phyloP scores from a whole-genome alignment of 92 coral and sea anemone species.

The Nematostella vectensis region DNA sequence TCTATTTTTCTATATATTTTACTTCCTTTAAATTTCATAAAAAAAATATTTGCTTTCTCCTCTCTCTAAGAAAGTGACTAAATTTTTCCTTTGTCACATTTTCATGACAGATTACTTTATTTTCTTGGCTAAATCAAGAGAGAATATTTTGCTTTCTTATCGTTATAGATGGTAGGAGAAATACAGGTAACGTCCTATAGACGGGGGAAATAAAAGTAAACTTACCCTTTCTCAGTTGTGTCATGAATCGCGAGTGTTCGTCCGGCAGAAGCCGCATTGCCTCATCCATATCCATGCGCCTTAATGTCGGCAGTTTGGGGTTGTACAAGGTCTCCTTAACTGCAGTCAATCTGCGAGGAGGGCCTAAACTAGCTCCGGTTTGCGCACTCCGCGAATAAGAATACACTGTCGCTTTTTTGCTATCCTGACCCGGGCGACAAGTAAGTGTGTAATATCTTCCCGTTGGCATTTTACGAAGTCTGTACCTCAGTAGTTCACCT shows the following conservation, averaged over 20 bases:
- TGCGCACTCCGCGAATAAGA: too few relatives aligned
- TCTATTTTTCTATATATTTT: too few relatives aligned
- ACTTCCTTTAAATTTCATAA: too few relatives aligned
- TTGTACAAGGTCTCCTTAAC: constrained; percentile 76
- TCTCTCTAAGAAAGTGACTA: too few relatives aligned
- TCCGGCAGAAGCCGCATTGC: constrained; percentile 54
- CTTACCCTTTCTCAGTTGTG: constrained; percentile 54
- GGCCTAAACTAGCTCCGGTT: background rate
- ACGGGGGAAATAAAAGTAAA: background rate
- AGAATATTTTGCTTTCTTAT: too few relatives aligned
- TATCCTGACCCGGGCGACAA: constrained; percentile 31
- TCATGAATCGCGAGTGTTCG: constrained; percentile 70
- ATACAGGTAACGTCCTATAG: too few relatives aligned
- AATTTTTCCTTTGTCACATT: too few relatives aligned
- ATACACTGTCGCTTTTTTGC: constrained; percentile 43
- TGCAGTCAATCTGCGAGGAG: constrained; percentile 45
- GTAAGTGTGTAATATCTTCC: constrained; percentile 48
- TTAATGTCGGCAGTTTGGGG: constrained; percentile 70
- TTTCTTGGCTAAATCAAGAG: too few relatives aligned
- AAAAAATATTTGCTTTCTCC: too few relatives aligned
- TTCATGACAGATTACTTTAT: too few relatives aligned
- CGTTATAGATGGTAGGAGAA: too few relatives aligned
- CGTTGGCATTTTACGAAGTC: constrained; percentile 15
- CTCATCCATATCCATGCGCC: constrained; percentile 95
- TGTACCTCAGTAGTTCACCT: background rate